Evolutionary conservation across 2,888 invertebrate genomes (phyloP).

Genomic region (Ochropleura leucogaster): DNA sequence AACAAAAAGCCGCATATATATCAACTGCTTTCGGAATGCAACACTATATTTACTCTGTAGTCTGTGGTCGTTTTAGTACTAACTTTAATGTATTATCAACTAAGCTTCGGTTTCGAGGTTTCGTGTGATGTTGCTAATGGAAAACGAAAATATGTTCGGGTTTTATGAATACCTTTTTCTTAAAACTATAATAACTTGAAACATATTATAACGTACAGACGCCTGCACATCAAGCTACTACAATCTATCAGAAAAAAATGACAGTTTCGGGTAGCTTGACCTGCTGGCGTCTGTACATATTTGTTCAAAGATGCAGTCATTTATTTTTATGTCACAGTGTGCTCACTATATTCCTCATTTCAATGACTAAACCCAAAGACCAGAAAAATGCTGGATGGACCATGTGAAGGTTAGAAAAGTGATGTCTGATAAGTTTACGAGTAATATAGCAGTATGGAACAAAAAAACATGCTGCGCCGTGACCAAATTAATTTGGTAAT

Average conservation of each 20-base stretch:
- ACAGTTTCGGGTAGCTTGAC: too few species aligned
- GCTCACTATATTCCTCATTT: too few species aligned
- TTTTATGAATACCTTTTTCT: too few species aligned
- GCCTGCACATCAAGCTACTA: too few species aligned
- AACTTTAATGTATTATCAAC: slow-evolving; percentile 6
- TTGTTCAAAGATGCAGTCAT: too few species aligned
- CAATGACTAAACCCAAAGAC: too few species aligned
- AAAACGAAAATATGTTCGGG: neutral
- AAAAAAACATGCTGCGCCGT: neutral
- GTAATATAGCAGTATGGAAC: neutral
- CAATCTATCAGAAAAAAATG: too few species aligned
- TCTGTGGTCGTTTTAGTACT: neutral
- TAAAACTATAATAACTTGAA: too few species aligned
- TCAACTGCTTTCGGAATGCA: slow-evolving; percentile 24
- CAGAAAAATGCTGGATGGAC: neutral
- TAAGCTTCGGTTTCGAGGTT: neutral
- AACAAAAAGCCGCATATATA: slow-evolving; percentile 33
- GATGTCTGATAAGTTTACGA: neutral
- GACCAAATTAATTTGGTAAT: neutral
- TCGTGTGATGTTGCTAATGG: neutral
- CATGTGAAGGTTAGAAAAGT: neutral
- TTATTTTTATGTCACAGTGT: neutral
- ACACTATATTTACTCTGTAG: slow-evolving; percentile 13
- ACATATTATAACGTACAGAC: too few species aligned
- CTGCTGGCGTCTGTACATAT: too few species aligned